Conservation (phyloP, 2,113 vertebrate species). For the Callipepla squamata region DNA sequence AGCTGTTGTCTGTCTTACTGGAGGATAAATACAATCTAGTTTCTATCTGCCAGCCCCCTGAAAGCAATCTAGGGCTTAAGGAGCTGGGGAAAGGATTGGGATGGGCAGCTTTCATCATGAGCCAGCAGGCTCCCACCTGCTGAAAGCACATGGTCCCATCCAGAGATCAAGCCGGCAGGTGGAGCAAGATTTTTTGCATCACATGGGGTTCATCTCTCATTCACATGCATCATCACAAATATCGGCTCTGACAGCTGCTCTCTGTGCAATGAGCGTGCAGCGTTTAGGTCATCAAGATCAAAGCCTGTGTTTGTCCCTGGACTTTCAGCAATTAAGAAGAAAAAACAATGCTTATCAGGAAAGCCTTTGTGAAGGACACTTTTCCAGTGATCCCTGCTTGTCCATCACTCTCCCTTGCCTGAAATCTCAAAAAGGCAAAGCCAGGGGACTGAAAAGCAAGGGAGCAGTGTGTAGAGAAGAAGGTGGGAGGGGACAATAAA, state of each 20-base stretch:
- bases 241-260: not conserved
- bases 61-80: not conserved
- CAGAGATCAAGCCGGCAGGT: not conserved
- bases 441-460: not conserved
- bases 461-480: not conserved
- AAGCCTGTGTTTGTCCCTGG: not conserved
- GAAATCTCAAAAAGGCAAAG: not conserved
- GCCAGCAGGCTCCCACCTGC: not conserved
- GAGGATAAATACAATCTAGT: not conserved
- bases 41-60: not conserved
- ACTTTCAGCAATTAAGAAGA: not conserved
- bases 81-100: not conserved
- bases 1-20: not conserved
- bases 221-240: not conserved
- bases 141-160: not conserved
- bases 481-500: not conserved
- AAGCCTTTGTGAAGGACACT: not conserved
- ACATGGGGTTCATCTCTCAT: not conserved
- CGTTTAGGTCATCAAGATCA: not conserved
- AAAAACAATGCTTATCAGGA: not conserved
- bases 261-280: not conserved
- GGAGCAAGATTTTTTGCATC: not conserved
- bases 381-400: not conserved
- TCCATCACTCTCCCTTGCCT: not conserved
- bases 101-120: not conserved